phyloP scores from a whole-genome alignment of 2,888 invertebrate genomes.

The Agapetus fuscipes region DNA sequence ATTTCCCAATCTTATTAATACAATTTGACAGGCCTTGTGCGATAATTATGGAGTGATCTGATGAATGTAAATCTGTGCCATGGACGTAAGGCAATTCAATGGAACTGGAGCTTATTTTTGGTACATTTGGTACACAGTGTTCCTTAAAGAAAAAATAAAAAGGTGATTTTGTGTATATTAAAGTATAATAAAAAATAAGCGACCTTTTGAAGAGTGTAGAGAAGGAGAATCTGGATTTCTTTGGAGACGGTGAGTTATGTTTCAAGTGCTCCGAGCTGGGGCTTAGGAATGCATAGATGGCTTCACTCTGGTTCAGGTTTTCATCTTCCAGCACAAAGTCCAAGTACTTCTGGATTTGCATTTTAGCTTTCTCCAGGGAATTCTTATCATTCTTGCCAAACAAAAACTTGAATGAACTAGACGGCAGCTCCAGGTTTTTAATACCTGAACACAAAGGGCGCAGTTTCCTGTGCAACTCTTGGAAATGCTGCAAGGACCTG shows the following conservation, averaged over 20 bases:
- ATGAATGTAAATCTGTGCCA: too few species aligned
- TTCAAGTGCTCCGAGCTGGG: slow-evolving; percentile 86
- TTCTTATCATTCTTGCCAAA: slow-evolving; percentile 76
- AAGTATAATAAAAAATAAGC: too few species aligned
- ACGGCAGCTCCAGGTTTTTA: slow-evolving; percentile 74
- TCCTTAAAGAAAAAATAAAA: too few species aligned
- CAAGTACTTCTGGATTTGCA: slow-evolving; percentile 76
- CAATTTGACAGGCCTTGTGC: too few species aligned
- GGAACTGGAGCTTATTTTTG: too few species aligned
- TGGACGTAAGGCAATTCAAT: too few species aligned
- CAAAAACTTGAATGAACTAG: slow-evolving; percentile 68
- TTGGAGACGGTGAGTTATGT: slow-evolving; percentile 64
- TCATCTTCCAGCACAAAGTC: slow-evolving; percentile 82
- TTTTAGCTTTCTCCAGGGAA: slow-evolving; percentile 72
- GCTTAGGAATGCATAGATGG: slow-evolving; percentile 83
- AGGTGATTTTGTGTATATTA: not conserved
- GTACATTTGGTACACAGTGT: too few species aligned
- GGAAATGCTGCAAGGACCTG: slow-evolving; percentile 51
- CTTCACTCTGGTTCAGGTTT: slow-evolving; percentile 77
- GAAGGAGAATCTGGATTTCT: slow-evolving; percentile 80
- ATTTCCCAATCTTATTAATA: too few species aligned
- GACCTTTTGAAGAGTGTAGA: slow-evolving; percentile 79
- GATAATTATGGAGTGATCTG: too few species aligned
- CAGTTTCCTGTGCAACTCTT: slow-evolving; percentile 75
- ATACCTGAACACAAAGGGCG: slow-evolving; percentile 73